Evolutionary conservation across 2,113 vertebrate genomes (phyloP).

Genomic region (Myotis brandtii): DNA sequence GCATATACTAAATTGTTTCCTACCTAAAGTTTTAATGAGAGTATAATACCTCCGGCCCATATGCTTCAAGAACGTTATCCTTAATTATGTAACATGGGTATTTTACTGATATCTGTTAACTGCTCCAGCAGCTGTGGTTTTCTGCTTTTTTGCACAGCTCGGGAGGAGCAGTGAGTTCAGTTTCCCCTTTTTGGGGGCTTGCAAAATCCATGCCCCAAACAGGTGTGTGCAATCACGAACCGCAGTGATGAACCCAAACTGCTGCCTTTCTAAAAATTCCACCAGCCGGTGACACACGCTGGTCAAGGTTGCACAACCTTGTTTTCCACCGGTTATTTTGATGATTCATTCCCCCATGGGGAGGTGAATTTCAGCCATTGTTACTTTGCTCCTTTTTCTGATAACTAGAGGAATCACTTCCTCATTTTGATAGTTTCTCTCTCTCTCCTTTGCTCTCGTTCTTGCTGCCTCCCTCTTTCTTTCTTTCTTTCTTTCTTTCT

Average conservation of each 20-base stretch:
- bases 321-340: slow-evolving; percentile 90
- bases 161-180: slow-evolving; percentile 88
- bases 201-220: slow-evolving; percentile 91
- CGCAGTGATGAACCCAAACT: slow-evolving; percentile 90
- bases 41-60: slow-evolving; percentile 89
- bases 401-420: slow-evolving; percentile 85
- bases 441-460: not conserved
- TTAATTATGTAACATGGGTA: slow-evolving; percentile 92
- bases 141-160: slow-evolving; percentile 88
- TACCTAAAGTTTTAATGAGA: slow-evolving; percentile 91
- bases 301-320: slow-evolving; percentile 92
- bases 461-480: not conserved
- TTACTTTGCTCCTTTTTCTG: slow-evolving; percentile 81
- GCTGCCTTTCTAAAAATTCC: slow-evolving; percentile 92
- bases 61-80: slow-evolving; percentile 91
- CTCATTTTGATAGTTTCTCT: slow-evolving; percentile 83
- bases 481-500: not conserved
- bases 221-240: slow-evolving; percentile 93
- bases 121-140: slow-evolving; percentile 92
- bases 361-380: slow-evolving; percentile 90
- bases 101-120: slow-evolving; percentile 92
- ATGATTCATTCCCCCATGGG: slow-evolving; percentile 90
- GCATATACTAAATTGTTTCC: slow-evolving; percentile 82
- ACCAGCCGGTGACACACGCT: slow-evolving; percentile 87
- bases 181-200: slow-evolving; percentile 90